Evolutionary conservation across 2,888 invertebrate species (phyloP), one percentile per base, ranked within the genome.

Genomic region (Eueremaeus valkanovi): DNA sequence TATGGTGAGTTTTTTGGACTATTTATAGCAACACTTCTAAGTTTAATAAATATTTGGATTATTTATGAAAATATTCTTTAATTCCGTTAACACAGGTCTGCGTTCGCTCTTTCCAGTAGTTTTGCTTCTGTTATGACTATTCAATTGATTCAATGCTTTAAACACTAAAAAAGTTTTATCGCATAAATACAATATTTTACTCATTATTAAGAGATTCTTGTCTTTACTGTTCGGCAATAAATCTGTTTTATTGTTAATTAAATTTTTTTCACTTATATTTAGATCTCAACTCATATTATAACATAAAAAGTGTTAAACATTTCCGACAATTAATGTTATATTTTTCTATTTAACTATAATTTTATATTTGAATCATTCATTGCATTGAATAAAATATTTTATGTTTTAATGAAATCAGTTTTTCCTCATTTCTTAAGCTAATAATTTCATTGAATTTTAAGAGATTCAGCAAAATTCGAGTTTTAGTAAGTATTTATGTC

Each of bases 1-100:
- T 84, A 21, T 84, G 83, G 83, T 83, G 78, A 76, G 81, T 78
- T n/a, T n/a, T n/a, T n/a, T n/a, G n/a, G n/a, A 29, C 21, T 63
- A 55, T 55, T 21, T 21, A 51, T 51, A 51, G 51, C 18, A n/a
- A 8, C 21, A n/a, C 6, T 31, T 3, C 8, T 58, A 5, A 6
- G 8, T 63, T 61, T 21, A 31, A 3, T 73, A 27, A 66, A n/a
- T 70, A 18, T 42, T 29, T 27, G 18, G 21, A 68, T 21, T 36
- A 70, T 36, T 27, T 72, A 16, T 29, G 49, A 24, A 16, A 21
- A 16, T 13, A 72, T 40, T 70, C 18, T 3, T 6, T n/a, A 70
- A 31, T 13, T 45, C 9, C 42, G 27, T 33, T 18, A 49, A 29
- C 40, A 40, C 24, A 61, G 58, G 58, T 42, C 49, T 66, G 24